Evolutionary conservation across 2,888 invertebrate species (phyloP).

Genomic region (Tetropium fuscum): DNA sequence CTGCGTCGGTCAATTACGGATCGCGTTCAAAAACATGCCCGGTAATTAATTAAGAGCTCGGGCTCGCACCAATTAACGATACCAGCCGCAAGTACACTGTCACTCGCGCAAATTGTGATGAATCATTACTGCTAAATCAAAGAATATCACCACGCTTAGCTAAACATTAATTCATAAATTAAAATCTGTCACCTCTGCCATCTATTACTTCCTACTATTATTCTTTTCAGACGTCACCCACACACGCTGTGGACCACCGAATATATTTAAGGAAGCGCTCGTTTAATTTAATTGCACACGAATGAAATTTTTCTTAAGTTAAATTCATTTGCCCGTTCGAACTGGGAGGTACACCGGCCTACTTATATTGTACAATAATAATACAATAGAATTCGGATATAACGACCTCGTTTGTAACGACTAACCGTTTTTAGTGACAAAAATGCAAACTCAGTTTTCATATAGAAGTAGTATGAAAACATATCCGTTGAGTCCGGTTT

Average conservation of each 20-base stretch:
- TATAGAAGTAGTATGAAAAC: no score
- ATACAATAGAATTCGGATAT: no score
- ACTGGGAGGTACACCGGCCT: not conserved
- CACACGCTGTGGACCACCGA: conserved; percentile 3
- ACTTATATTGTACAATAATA: no score
- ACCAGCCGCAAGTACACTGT: conserved; percentile 55
- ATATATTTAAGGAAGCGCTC: not conserved
- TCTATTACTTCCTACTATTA: conserved; percentile 45
- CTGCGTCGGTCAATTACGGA: conserved; percentile 51
- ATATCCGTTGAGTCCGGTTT: no score
- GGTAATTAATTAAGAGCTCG: conserved; percentile 56
- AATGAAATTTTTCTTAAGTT: no score
- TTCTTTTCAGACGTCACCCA: conserved; percentile 43
- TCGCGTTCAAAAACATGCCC: conserved; percentile 58
- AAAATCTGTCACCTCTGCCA: conserved; percentile 49
- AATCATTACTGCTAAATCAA: conserved; percentile 59
- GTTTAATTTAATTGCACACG: no score
- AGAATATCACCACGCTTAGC: conserved; percentile 50
- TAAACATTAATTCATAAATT: conserved; percentile 51
- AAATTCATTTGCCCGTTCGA: no score
- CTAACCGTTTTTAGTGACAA: no score
- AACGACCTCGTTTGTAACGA: no score
- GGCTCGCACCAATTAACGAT: conserved; percentile 56
- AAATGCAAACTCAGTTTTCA: no score
- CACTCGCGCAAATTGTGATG: conserved; percentile 59